Percentiles rank a stretch among this genome's conserved stretches.
Conservation (phyloP, 2,797 vertebrate genomes). For the Pseudomugil tenellus region DNA sequence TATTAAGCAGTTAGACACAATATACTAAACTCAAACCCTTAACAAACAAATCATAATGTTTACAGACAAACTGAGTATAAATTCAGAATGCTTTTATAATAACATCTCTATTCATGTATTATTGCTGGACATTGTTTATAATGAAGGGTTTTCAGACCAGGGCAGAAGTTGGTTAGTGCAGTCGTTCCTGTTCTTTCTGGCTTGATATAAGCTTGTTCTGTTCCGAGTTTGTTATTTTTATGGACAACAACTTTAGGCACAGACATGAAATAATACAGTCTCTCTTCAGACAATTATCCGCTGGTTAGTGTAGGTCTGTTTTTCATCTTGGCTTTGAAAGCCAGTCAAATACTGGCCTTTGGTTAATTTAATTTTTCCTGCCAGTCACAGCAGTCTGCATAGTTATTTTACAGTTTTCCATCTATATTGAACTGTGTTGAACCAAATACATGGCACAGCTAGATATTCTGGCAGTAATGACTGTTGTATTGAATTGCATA, state of each 20-base stretch:
- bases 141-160: not conserved
- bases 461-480: not conserved
- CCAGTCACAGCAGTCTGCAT: not conserved
- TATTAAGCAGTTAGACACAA: not conserved
- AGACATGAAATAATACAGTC: slow-evolving; percentile 22
- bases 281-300: slow-evolving; percentile 12
- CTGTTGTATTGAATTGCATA: not conserved
- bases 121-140: not conserved
- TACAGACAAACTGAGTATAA: not conserved
- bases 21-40: not conserved
- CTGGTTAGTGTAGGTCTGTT: slow-evolving; percentile 28
- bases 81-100: not conserved
- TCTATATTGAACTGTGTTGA: not conserved
- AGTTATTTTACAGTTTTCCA: not conserved
- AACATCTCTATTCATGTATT: not conserved
- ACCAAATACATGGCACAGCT: not conserved
- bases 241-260: slow-evolving; percentile 10
- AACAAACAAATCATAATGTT: not conserved
- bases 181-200: slow-evolving; percentile 3
- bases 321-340: slow-evolving; percentile 14
- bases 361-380: not conserved
- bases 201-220: slow-evolving; percentile 10
- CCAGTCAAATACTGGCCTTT: not conserved
- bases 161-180: not conserved
- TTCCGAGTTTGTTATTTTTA: slow-evolving; percentile 17